Conservation (phyloP, 2,888 invertebrate species). For the Cheilosia pagana region DNA sequence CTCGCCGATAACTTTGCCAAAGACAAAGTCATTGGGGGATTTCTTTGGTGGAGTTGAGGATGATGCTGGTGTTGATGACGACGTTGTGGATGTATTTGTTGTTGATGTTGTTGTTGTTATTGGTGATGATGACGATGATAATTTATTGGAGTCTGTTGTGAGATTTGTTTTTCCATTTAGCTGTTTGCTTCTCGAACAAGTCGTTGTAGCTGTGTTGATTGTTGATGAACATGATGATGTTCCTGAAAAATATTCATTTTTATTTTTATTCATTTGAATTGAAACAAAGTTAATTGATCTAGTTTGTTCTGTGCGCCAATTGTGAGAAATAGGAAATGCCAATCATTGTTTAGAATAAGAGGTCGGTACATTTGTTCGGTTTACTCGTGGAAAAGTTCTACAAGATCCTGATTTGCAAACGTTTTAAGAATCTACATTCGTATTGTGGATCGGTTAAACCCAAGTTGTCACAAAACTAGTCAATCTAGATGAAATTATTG, state of each 20-base stretch:
- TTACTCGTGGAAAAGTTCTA: too few relatives aligned
- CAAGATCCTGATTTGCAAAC: too few relatives aligned
- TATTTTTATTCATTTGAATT: neutral
- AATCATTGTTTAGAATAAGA: too few relatives aligned
- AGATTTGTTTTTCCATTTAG: conserved; percentile 67
- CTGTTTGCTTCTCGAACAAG: conserved; percentile 76
- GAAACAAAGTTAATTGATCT: too few relatives aligned
- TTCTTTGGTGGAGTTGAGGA: conserved; percentile 78
- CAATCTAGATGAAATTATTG: too few relatives aligned
- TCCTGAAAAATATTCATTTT: neutral
- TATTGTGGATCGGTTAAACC: too few relatives aligned
- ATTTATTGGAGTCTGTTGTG: conserved; percentile 72
- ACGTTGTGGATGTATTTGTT: conserved; percentile 68
- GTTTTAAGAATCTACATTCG: too few relatives aligned
- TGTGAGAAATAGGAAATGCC: neutral
- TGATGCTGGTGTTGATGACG: conserved; percentile 74
- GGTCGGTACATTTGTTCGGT: too few relatives aligned
- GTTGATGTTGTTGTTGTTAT: conserved; percentile 63
- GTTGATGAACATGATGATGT: conserved; percentile 67
- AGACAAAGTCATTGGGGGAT: conserved; percentile 93
- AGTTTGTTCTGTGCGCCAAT: neutral
- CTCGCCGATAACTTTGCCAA: conserved; percentile 97
- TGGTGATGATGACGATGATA: conserved; percentile 63
- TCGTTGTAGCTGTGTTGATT: conserved; percentile 62
- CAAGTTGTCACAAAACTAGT: too few relatives aligned